A percentile compares a stretch with the other conserved stretches of the same genome.
phyloP scores from a whole-genome alignment of 2,797 vertebrate species.

The Myotis pilosus region DNA sequence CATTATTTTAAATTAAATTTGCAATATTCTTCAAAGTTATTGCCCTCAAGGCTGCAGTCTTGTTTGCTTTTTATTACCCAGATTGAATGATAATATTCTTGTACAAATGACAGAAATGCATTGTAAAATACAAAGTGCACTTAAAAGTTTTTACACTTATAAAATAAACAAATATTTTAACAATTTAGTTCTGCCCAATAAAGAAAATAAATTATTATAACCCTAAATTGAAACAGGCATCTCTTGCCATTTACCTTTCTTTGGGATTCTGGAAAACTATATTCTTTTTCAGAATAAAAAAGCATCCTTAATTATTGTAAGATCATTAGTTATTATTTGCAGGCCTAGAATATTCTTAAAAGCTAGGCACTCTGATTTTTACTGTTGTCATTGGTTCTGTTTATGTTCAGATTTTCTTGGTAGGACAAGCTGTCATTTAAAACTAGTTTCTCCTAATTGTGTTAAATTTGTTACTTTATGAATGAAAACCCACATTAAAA shows the following conservation, averaged over 20 bases:
- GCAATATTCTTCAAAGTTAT: conserved; percentile 49
- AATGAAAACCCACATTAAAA: neutral
- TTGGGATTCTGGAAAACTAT: neutral
- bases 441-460: neutral
- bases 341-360: neutral
- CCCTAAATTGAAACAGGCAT: neutral
- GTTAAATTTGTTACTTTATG: neutral
- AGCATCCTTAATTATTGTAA: neutral
- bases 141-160: neutral
- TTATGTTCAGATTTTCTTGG: neutral
- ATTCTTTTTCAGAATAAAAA: neutral
- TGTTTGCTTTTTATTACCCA: conserved; percentile 33
- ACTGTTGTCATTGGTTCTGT: neutral
- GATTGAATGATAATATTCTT: conserved; percentile 22
- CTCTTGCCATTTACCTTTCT: neutral
- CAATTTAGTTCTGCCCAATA: neutral
- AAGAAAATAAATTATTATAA: neutral
- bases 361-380: neutral
- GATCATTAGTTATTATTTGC: neutral
- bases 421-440: neutral
- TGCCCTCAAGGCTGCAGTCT: neutral
- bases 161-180: conserved; percentile 15
- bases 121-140: neutral
- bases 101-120: conserved; percentile 1
- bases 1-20: conserved; percentile 59